Base-by-base conservation (phyloP, 2,888 invertebrate genomes). In the Zygogramma bicolorata region DNA sequence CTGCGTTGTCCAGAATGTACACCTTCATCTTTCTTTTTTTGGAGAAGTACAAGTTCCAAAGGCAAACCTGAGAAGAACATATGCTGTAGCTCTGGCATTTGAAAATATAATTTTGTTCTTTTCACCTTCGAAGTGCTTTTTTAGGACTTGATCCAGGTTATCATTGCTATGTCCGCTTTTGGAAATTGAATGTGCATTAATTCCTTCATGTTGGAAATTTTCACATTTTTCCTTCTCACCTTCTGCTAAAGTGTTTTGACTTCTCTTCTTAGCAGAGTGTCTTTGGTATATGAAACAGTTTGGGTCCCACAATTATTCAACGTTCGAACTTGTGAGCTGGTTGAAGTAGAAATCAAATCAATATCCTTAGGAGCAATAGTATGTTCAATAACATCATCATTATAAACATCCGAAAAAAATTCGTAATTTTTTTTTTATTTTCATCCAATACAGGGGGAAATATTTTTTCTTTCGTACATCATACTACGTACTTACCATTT, bases 91-190 rank as follows among this genome's bases (percentile, higher is more conserved):
- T 62, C 42, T 62, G 2, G 53, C 15, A 3, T 29, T 49, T 65
- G 49, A 65, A 65, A 49, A 65, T 65, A 20, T 65, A 65, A 65
- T 65, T 59, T 59, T 59, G 22, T 59, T 22, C 7, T 59, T 13
- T 29, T 57, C 31, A 68, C 72, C 75, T 75, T 68, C 34, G 68
- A 77, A 77, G 68, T 74, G 49, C 5, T 66, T 77, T 59, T 76
- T 58, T 61, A 77, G 42, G n/a, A 76, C 60, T 13, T n/a, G 27
- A 25, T 70, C 34, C 31, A 77, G 25, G 46, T 62, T 65, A 65
- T 76, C 68, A 67, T 75, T 66, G 29, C 31, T 40, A 40, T 13
- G 40, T 40, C n/a, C 40, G n/a, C 13, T 40, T 40, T 46, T 15
- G 3, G 18, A 46, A 46, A 46, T 68, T 69, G 20, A 22, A 38